Evolutionary conservation across 2,888 invertebrate species (phyloP).

Genomic region (Megalurothrips usitatus): DNA sequence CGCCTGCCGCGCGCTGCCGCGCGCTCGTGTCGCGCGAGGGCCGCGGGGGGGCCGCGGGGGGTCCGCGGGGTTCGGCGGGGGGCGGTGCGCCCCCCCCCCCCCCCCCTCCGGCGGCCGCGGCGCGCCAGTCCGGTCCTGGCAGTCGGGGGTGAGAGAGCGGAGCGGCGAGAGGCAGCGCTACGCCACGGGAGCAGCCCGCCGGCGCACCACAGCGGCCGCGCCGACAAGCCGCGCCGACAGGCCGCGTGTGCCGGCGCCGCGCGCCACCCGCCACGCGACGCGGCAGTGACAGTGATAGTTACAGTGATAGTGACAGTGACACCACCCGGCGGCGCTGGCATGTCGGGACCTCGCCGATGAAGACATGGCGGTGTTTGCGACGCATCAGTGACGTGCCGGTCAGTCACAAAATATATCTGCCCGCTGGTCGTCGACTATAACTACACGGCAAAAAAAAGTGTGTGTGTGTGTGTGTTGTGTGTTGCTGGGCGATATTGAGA

Average conservation of each 20-base stretch:
- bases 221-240: neutral
- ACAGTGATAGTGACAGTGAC: no score
- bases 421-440: no score
- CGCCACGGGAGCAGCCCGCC: neutral
- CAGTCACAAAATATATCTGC: no score
- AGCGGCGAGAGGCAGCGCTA: neutral
- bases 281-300: neutral
- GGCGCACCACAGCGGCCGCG: neutral
- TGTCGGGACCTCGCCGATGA: neutral
- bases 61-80: neutral
- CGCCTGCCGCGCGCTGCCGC: neutral
- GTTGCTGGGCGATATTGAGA: no score
- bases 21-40: neutral
- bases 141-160: neutral
- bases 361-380: neutral
- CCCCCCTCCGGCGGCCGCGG: neutral
- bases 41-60: neutral
- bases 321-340: neutral
- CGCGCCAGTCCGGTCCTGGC: slow-evolving; percentile 7
- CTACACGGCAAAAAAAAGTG: no score
- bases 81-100: neutral
- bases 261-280: neutral
- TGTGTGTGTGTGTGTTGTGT: no score
- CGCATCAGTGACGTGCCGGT: neutral
- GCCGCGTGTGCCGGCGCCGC: no score